A percentile compares a stretch with the other conserved stretches of the same genome.
Evolutionary conservation across 92 coral and sea anemone species (phyloP).

Genomic region (Umimayanthus kanabou): DNA sequence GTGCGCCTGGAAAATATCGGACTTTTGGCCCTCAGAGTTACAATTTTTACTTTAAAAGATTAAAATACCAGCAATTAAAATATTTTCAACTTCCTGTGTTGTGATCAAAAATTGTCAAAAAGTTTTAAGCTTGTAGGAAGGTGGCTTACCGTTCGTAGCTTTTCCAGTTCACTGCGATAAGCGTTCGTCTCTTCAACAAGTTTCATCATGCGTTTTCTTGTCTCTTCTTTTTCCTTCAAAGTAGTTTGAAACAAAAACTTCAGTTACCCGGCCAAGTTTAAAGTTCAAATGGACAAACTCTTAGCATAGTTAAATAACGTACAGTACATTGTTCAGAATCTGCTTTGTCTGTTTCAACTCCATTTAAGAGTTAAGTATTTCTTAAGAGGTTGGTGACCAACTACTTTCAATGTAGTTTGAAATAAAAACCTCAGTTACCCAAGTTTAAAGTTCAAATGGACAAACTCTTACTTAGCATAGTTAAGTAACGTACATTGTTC

Average conservation of each 20-base stretch:
- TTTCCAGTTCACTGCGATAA: slow-evolving; percentile 25
- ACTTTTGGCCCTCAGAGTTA: too few relatives aligned
- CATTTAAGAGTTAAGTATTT: slow-evolving; percentile 38
- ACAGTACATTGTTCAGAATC: slow-evolving; percentile 50
- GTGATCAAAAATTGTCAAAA: background rate
- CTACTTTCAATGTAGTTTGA: background rate
- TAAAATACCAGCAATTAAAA: too few relatives aligned
- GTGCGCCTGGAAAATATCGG: too few relatives aligned
- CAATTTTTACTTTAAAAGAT: too few relatives aligned
- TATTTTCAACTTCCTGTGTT: too few relatives aligned
- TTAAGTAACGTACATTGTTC: slow-evolving; percentile 49
- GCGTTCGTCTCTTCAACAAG: slow-evolving; percentile 9
- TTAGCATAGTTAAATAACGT: background rate
- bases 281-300: background rate
- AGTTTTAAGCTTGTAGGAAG: background rate
- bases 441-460: background rate
- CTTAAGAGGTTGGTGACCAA: slow-evolving; percentile 45
- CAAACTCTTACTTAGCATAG: background rate
- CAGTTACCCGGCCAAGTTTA: background rate
- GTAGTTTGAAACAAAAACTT: background rate
- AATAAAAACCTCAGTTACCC: background rate
- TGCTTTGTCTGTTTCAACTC: slow-evolving; percentile 65
- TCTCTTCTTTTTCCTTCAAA: slow-evolving; percentile 24
- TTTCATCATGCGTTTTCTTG: background rate
- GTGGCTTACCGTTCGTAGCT: slow-evolving; percentile 3